Base-by-base conservation (phyloP, 2,888 invertebrate species). In the Willowsia nigromaculata region DNA sequence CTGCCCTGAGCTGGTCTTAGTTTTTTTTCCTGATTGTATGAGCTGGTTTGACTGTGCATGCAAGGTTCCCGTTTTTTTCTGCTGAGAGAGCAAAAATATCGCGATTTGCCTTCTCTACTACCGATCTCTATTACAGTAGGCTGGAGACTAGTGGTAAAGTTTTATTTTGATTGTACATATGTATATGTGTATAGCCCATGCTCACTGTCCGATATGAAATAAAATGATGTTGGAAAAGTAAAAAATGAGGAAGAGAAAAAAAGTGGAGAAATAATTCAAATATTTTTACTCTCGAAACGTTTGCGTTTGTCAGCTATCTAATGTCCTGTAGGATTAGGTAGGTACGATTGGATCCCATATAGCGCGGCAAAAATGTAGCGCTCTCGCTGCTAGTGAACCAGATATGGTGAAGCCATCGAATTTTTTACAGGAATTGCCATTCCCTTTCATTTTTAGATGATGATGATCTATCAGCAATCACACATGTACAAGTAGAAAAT, bases 221-320 rank as follows among this genome's bases (percentile, higher is more conserved):
- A 68, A 68, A 68, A 40, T 40, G 18, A 68, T 68, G 68, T 50
- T 76, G 47, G n/a, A 15, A 76, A 47, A 13, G 27, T 27, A 76
- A 76, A 76, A 50, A 62, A 30, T 15, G n/a, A 30, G 81, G 18
- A n/a, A 30, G 81, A 43, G 80, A 33, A 68, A 76, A 37, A 65
- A 82, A 82, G 47, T n/a, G 65, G 82, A 56, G 82, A 82, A 82
- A 82, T 82, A 82, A 82, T 65, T 82, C 82, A 82, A 82, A 82
- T 82, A 65, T 65, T 82, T 81, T 76, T 50, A 68, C 68, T 68
- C 68, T 68, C 62, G 15, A 65, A 68, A 68, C 68, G 68, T 40
- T 68, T 68, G 68, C 68, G 18, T 68, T 68, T 68, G 68, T 68
- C 68, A 68, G 68, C 68, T 40, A 40, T 37, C 18, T 68, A 68